phyloP scores from a whole-genome alignment of 2,797 vertebrate genomes.

The Buphagus erythrorhynchus region DNA sequence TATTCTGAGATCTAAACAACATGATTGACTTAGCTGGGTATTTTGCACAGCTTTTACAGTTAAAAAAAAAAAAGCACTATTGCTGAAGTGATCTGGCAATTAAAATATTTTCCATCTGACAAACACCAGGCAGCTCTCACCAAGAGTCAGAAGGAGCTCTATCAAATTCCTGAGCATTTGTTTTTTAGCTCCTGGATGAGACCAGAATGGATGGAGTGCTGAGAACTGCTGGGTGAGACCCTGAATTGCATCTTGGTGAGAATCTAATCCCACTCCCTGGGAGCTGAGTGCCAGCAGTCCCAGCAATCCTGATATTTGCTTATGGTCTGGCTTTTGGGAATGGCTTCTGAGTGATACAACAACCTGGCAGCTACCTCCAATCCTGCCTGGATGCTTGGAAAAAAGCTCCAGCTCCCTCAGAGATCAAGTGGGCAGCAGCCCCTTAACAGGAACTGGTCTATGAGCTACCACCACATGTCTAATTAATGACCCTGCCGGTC shows the following conservation, averaged over 20 bases:
- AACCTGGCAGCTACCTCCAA: neutral
- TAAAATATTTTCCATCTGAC: neutral
- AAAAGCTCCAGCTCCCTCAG: slow-evolving; percentile 50
- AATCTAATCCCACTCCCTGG: neutral
- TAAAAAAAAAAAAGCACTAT: neutral
- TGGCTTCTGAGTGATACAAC: neutral
- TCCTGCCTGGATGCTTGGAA: slow-evolving; percentile 33
- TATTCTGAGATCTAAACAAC: neutral
- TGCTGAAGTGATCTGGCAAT: neutral
- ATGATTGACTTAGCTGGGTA: neutral
- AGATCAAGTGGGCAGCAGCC: slow-evolving; percentile 78
- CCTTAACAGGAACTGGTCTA: slow-evolving; percentile 75
- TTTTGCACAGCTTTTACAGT: neutral
- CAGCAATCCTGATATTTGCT: neutral
- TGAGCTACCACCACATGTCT: slow-evolving; percentile 80
- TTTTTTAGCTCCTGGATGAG: neutral
- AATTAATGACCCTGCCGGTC: slow-evolving; percentile 87
- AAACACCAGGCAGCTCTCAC: neutral
- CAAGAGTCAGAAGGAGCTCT: neutral
- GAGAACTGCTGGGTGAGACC: neutral
- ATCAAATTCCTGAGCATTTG: neutral
- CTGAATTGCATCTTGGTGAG: neutral
- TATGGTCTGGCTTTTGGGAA: neutral
- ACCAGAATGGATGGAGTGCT: neutral
- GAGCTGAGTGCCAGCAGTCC: neutral